Percentiles rank a stretch among this genome's conserved stretches.
These are phyloP conservation scores for Tor tambroides DNA, from an alignment of 2,113 vertebrate genomes.

Conservation along the genomic window DNA sequence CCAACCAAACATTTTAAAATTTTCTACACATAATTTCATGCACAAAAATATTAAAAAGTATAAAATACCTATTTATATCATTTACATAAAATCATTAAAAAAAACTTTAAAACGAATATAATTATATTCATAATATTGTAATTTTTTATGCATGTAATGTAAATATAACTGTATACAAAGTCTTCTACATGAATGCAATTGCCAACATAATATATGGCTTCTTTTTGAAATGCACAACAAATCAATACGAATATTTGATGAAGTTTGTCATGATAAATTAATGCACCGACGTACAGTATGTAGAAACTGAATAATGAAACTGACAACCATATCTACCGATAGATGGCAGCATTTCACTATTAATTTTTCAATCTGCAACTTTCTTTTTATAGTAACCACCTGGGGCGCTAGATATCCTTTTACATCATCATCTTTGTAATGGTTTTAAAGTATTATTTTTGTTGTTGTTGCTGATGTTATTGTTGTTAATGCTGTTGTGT, in stretches of 20 bases:
- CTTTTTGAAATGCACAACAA: not conserved
- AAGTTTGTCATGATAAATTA: not conserved
- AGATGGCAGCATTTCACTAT: conserved; percentile 43
- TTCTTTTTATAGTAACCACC: not conserved
- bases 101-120: not conserved
- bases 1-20: no score
- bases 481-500: no score
- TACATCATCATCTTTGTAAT: not conserved
- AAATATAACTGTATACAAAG: not conserved
- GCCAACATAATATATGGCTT: not conserved
- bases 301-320: not conserved
- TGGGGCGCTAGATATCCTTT: conserved; percentile 16
- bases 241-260: not conserved
- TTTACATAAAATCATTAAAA: not conserved
- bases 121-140: no score
- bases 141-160: not conserved
- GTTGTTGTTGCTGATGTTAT: no score
- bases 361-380: not conserved
- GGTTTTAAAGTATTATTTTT: no score
- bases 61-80: not conserved
- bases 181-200: not conserved
- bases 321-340: not conserved
- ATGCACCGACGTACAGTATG: not conserved
- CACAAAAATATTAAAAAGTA: not conserved
- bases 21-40: not conserved